Evolutionary conservation across 1,140 invertebrate species (phyloP).

Genomic region (Thalassaphorura encarpata): DNA sequence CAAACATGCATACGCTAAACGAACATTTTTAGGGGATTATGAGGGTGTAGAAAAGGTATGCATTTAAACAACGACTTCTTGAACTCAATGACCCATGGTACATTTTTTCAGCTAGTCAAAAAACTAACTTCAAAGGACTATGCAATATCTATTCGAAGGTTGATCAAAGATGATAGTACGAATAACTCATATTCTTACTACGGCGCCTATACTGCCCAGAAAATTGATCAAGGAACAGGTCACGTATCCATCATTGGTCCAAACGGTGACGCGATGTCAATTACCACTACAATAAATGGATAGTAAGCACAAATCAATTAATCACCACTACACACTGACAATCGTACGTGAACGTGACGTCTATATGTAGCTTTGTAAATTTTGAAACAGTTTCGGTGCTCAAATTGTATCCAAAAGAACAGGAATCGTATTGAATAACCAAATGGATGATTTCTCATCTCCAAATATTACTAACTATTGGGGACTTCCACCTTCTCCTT

Average conservation of each 20-base stretch:
- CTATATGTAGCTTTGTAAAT: conserved; percentile 32
- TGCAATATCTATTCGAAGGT: conserved; percentile 48
- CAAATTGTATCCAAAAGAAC: conserved; percentile 63
- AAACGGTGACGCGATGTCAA: conserved; percentile 84
- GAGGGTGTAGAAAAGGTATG: no score
- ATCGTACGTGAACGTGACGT: background rate
- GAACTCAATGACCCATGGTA: conserved; percentile 52
- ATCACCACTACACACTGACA: background rate
- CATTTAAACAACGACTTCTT: no score
- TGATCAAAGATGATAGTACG: conserved; percentile 60
- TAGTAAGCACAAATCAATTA: conserved; percentile 54
- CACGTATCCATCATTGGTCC: conserved; percentile 75
- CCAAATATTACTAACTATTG: conserved; percentile 65
- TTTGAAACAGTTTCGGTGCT: conserved; percentile 65
- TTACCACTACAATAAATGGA: conserved; percentile 84
- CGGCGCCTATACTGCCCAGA: conserved; percentile 48
- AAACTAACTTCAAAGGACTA: conserved; percentile 42
- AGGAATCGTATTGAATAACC: conserved; percentile 85
- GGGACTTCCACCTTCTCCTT: conserved; percentile 60
- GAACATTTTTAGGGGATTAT: conserved; percentile 80
- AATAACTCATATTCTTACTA: conserved; percentile 56
- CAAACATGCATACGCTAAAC: conserved; percentile 80
- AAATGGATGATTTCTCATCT: conserved; percentile 91
- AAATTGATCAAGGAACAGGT: conserved; percentile 72
- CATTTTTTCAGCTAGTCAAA: conserved; percentile 3